Conservation (phyloP, 2,888 invertebrate genomes). For the Rutpela maculata region DNA sequence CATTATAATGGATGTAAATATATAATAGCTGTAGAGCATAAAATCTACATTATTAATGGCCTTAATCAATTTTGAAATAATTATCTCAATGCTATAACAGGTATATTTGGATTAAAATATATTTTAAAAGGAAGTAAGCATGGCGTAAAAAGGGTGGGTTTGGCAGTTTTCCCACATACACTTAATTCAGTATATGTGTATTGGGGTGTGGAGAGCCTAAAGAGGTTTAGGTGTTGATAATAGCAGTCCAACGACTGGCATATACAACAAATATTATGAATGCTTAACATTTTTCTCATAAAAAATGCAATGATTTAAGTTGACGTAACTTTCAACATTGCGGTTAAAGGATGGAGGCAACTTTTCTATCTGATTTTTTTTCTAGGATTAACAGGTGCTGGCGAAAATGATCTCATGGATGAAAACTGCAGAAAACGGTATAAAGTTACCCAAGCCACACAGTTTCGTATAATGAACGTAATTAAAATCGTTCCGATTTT, state of each 20-base stretch:
- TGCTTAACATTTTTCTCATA: too few relatives aligned
- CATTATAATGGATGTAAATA: neutral
- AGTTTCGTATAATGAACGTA: too few relatives aligned
- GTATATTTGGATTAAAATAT: constrained; percentile 7
- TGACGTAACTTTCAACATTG: too few relatives aligned
- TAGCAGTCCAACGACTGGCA: neutral
- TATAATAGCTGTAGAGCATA: neutral
- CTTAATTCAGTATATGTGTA: constrained; percentile 33
- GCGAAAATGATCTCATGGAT: too few relatives aligned
- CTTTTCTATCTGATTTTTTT: too few relatives aligned
- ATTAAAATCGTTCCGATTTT: too few relatives aligned
- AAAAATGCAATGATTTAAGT: too few relatives aligned
- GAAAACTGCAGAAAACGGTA: too few relatives aligned
- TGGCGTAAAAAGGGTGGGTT: constrained; percentile 48
- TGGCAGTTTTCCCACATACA: constrained; percentile 35
- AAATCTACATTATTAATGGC: constrained; percentile 32
- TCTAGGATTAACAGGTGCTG: too few relatives aligned
- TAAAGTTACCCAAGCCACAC: too few relatives aligned
- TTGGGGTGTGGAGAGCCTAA: constrained; percentile 16
- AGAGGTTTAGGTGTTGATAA: neutral
- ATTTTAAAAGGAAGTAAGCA: constrained; percentile 46
- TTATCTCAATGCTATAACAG: constrained; percentile 19
- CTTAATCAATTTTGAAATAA: constrained; percentile 18
- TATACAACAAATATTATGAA: too few relatives aligned
- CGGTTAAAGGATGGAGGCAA: too few relatives aligned